A percentile compares a stretch with the other conserved stretches of the same genome.
Evolutionary conservation across 2,797 vertebrate species (phyloP).

Genomic region (Argentina silus): DNA sequence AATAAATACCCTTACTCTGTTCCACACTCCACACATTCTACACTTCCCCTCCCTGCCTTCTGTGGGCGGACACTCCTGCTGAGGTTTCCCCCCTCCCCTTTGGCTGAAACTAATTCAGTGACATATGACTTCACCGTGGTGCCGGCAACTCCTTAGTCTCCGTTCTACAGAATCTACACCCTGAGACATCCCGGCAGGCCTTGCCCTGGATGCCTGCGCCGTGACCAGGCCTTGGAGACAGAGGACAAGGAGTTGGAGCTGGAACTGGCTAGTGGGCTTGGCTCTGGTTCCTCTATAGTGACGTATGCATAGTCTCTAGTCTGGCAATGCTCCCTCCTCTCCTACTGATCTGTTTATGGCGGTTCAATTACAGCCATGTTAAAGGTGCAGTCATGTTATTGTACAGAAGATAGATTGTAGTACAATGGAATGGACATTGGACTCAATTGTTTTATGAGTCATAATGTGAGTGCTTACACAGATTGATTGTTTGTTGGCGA

Average conservation of each 20-base stretch:
- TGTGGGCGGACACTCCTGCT: constrained; percentile 16
- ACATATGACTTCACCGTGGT: constrained; percentile 38
- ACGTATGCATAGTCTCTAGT: constrained; percentile 23
- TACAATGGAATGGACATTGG: neutral
- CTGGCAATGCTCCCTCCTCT: constrained; percentile 31
- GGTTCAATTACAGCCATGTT: neutral
- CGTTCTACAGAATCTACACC: constrained; percentile 1
- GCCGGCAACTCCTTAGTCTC: constrained; percentile 39
- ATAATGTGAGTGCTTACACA: neutral
- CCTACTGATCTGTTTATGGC: neutral
- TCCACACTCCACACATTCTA: constrained; percentile 8
- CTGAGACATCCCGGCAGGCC: constrained; percentile 43
- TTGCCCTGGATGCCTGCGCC: constrained; percentile 27
- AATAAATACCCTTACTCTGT: constrained; percentile 42
- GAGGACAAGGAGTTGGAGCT: neutral
- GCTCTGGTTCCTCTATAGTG: neutral
- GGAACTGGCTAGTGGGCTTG: neutral
- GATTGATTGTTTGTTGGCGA: too few species aligned
- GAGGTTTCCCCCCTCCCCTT: constrained; percentile 22
- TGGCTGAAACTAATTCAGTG: constrained; percentile 41
- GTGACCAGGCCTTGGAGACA: constrained; percentile 23
- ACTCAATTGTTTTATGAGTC: neutral
- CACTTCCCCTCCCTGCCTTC: constrained; percentile 11
- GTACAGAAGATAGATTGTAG: neutral
- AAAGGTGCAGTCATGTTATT: neutral